Conservation (phyloP, 2,797 vertebrate genomes). For the Eutrigla gurnardus region DNA sequence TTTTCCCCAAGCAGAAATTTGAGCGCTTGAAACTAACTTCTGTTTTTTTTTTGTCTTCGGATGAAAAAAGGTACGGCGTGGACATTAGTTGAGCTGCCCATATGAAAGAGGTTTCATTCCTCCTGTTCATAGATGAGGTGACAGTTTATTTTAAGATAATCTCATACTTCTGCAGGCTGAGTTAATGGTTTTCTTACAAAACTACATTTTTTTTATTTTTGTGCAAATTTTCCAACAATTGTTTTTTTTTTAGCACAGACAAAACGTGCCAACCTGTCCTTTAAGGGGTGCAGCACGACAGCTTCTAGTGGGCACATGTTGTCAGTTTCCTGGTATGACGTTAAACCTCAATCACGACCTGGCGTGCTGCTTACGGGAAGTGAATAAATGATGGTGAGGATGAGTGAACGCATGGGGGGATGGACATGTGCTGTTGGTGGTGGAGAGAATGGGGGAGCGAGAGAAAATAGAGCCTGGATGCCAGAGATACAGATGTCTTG, state of each 20-base stretch:
- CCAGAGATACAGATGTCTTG: constrained; percentile 11
- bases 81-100: too few species aligned
- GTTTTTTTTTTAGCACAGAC: constrained; percentile 8
- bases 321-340: constrained; percentile 65
- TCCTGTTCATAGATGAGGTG: neutral
- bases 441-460: constrained; percentile 1
- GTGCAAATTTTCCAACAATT: too few species aligned
- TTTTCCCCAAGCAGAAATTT: neutral
- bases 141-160: neutral
- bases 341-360: constrained; percentile 64
- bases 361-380: constrained; percentile 76
- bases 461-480: constrained; percentile 8
- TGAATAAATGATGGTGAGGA: constrained; percentile 62
- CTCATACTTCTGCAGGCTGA: neutral
- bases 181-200: neutral
- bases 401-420: constrained; percentile 43
- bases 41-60: too few species aligned
- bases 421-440: constrained; percentile 7
- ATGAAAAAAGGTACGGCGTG: too few species aligned
- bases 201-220: neutral
- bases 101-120: neutral
- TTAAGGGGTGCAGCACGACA: neutral
- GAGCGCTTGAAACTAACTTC: too few species aligned
- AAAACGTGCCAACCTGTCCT: constrained; percentile 4
- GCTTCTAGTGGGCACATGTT: constrained; percentile 44